Conservation (phyloP, 2,797 vertebrate genomes). For the Lutjanus argentimaculatus region DNA sequence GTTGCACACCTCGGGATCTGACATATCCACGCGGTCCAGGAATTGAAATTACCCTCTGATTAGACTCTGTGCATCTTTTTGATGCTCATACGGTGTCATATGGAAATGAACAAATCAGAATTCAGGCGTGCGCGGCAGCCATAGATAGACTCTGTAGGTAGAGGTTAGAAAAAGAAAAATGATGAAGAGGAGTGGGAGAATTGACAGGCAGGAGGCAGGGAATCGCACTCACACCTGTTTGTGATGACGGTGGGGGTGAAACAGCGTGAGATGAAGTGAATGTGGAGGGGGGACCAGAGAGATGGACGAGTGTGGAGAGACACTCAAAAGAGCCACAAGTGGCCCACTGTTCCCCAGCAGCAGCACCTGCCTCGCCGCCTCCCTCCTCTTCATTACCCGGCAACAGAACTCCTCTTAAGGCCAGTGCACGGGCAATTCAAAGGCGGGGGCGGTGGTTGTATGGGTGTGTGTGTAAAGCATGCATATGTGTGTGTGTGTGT, state of each 20-base stretch:
- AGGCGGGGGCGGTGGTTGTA: neutral
- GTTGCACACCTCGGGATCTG: constrained; percentile 1
- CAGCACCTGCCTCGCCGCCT: constrained; percentile 77
- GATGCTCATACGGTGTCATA: neutral
- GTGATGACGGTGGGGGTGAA: constrained; percentile 45
- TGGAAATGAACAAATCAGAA: constrained; percentile 8
- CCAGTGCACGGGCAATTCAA: constrained; percentile 35
- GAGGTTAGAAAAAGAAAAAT: constrained; percentile 1
- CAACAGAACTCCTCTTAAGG: constrained; percentile 71
- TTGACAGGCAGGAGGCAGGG: constrained; percentile 26
- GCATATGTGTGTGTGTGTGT: neutral
- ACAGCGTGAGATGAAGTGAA: constrained; percentile 41
- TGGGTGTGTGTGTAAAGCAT: constrained; percentile 15
- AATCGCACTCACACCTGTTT: constrained; percentile 55
- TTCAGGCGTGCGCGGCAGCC: neutral
- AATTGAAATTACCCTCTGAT: constrained; percentile 14
- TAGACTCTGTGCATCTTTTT: neutral
- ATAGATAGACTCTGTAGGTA: neutral
- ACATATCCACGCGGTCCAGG: constrained; percentile 17
- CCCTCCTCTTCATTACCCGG: constrained; percentile 65
- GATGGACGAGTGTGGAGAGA: constrained; percentile 66
- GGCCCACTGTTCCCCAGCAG: constrained; percentile 76
- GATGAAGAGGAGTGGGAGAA: constrained; percentile 22
- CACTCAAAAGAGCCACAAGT: constrained; percentile 77
- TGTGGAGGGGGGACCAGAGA: neutral